Percentiles rank a stretch among this genome's conserved stretches.
These are phyloP conservation scores for Dallia pectoralis DNA, from an alignment of 2,797 vertebrate genomes.

Conservation along the genomic window DNA sequence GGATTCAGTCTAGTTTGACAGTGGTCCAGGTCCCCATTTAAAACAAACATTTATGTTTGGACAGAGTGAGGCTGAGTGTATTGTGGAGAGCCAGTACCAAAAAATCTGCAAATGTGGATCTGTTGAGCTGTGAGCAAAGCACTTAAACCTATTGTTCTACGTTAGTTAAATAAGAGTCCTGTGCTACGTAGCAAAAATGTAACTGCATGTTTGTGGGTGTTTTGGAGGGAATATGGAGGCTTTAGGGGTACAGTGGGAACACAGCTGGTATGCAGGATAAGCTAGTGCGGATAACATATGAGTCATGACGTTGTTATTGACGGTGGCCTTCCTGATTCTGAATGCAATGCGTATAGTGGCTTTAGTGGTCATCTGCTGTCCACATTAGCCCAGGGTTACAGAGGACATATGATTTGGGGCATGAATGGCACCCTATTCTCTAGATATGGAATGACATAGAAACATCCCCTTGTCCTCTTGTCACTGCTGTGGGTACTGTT, in stretches of 20 bases:
- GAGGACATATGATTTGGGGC: background rate
- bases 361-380: constrained; percentile 34
- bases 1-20: too few relatives aligned
- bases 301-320: constrained; percentile 52
- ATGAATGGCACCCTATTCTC: background rate
- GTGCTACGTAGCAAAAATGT: background rate
- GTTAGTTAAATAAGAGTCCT: background rate
- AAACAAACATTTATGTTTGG: background rate
- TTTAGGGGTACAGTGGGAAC: constrained; percentile 24
- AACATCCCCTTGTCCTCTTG: constrained; percentile 16
- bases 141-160: background rate
- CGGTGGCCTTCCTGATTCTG: constrained; percentile 49
- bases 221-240: constrained; percentile 17
- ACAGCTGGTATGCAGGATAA: constrained; percentile 54
- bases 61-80: background rate
- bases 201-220: background rate
- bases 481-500: background rate
- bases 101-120: background rate
- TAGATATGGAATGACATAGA: background rate
- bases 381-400: constrained; percentile 28
- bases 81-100: too few relatives aligned
- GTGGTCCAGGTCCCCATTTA: too few relatives aligned
- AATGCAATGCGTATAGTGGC: constrained; percentile 18
- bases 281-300: constrained; percentile 44
- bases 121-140: background rate